phyloP scores from a whole-genome alignment of 92 coral and sea anemone species.

The Micromussa lordhowensis region DNA sequence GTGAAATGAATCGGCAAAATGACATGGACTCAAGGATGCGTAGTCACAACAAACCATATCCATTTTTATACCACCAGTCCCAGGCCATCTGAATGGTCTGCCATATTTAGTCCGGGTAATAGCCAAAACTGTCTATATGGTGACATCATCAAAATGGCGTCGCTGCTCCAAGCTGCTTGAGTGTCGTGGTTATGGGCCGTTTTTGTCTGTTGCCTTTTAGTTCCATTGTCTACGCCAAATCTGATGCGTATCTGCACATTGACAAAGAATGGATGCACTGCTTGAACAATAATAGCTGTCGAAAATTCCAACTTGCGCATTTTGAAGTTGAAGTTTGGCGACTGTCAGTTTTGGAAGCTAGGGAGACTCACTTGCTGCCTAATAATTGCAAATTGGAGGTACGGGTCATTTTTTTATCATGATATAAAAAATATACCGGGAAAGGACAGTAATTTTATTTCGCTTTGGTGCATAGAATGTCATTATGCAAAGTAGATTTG shows the following conservation, averaged over 20 bases:
- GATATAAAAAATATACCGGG: not conserved
- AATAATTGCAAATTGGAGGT: not conserved
- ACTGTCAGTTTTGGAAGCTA: not conserved
- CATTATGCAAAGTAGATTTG: not conserved
- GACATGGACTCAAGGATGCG: too few relatives aligned
- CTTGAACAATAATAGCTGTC: constrained; percentile 16
- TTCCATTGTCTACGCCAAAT: constrained; percentile 24
- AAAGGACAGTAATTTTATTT: not conserved
- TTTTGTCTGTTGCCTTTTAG: constrained; percentile 23
- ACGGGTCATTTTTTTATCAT: not conserved
- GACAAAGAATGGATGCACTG: constrained; percentile 21
- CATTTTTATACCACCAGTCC: too few relatives aligned
- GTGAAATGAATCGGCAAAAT: too few relatives aligned
- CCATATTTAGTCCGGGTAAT: constrained; percentile 11
- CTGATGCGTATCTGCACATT: constrained; percentile 17
- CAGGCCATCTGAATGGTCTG: too few relatives aligned
- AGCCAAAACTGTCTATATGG: constrained; percentile 27
- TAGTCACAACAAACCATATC: too few relatives aligned
- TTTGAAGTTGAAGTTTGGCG: not conserved
- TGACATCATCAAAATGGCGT: constrained; percentile 29
- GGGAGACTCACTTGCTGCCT: not conserved
- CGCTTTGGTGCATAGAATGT: not conserved
- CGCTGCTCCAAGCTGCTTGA: constrained; percentile 21
- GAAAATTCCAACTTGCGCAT: too few relatives aligned
- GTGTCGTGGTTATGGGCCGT: constrained; percentile 22